Evolutionary conservation across 2,113 vertebrate genomes (phyloP).

Genomic region (Pagrus major): DNA sequence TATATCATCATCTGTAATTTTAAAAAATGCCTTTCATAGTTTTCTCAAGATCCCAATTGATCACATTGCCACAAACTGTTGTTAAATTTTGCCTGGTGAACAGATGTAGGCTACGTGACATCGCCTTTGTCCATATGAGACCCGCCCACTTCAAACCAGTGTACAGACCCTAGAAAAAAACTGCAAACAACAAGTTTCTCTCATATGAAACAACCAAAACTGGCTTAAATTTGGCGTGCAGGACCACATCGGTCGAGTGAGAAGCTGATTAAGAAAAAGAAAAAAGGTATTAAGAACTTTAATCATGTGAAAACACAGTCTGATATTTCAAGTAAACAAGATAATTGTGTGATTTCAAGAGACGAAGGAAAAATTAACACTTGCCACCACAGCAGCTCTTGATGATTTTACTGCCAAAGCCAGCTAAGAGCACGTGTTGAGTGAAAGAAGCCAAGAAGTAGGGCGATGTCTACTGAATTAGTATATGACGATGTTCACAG

Average conservation of each 20-base stretch:
- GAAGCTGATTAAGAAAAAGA: not conserved
- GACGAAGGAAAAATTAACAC: not conserved
- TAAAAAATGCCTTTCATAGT: not conserved
- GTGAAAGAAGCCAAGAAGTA: not conserved
- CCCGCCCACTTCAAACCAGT: not conserved
- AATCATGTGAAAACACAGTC: not conserved
- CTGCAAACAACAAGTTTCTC: not conserved
- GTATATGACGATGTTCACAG: too few species aligned
- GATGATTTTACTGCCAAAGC: not conserved
- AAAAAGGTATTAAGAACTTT: not conserved
- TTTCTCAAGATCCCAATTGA: not conserved
- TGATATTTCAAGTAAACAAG: slow-evolving; percentile 3
- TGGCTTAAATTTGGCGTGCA: not conserved
- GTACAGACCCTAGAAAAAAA: not conserved
- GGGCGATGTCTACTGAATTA: too few species aligned
- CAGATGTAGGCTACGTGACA: too few species aligned
- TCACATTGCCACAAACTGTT: not conserved
- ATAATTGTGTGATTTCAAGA: slow-evolving; percentile 7
- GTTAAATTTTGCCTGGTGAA: not conserved
- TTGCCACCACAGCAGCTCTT: not conserved
- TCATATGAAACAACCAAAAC: not conserved
- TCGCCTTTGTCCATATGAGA: not conserved
- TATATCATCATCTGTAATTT: not conserved
- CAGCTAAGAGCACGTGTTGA: not conserved
- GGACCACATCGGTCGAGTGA: not conserved